Conservation (phyloP, 92 coral and sea anemone genomes). For the Porites evermanni region DNA sequence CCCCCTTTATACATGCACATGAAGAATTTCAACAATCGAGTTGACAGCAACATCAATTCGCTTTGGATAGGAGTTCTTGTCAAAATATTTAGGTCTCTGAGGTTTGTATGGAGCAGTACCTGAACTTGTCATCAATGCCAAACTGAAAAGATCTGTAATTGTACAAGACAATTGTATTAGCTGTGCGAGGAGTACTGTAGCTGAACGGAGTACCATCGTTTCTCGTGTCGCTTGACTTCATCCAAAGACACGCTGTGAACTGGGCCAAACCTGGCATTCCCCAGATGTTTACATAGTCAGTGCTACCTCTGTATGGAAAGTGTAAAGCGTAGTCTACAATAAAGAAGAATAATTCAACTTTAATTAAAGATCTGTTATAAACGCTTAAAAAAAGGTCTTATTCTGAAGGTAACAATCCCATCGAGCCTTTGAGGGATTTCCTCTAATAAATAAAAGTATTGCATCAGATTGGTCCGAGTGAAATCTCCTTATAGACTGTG, state of each 20-base stretch:
- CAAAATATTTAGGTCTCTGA: too few species aligned
- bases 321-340: conserved; percentile 8
- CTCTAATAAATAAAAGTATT: too few species aligned
- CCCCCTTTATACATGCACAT: too few species aligned
- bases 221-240: conserved; percentile 36
- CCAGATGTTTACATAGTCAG: conserved; percentile 37
- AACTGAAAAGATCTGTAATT: conserved; percentile 6
- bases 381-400: not conserved
- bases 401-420: too few species aligned
- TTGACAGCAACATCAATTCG: too few species aligned
- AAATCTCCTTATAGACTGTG: too few species aligned
- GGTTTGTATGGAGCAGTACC: too few species aligned
- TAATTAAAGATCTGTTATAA: not conserved
- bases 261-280: conserved; percentile 32
- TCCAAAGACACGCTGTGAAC: conserved; percentile 55
- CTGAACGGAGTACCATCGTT: conserved; percentile 26
- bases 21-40: too few species aligned
- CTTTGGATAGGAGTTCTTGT: too few species aligned
- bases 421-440: too few species aligned
- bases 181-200: not conserved
- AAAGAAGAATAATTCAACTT: not conserved
- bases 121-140: not conserved
- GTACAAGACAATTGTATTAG: conserved; percentile 20
- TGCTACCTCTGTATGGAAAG: conserved; percentile 9
- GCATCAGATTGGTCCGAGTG: too few species aligned